Conservation (phyloP, 2,113 vertebrate genomes). For the Montifringilla adamsi region DNA sequence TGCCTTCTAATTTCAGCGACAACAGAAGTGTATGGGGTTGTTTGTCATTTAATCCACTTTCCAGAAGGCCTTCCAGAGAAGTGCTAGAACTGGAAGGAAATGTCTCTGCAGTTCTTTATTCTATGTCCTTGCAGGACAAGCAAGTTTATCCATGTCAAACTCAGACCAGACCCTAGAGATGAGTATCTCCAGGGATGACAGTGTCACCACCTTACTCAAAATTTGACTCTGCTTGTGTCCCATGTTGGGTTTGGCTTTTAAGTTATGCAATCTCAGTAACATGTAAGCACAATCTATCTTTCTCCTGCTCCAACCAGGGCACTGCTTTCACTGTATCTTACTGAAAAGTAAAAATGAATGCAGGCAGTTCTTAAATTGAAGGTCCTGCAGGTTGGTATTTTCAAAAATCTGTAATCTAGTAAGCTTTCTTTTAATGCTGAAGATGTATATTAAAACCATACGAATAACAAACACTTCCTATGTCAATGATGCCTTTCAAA, state of each 20-base stretch:
- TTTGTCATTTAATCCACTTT: not conserved
- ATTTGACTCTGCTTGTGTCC: not conserved
- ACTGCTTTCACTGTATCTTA: not conserved
- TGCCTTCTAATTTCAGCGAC: not conserved
- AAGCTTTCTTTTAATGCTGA: not conserved
- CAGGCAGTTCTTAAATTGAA: not conserved
- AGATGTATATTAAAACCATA: not conserved
- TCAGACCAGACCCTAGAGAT: not conserved
- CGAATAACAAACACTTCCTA: not conserved
- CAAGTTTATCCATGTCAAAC: not conserved
- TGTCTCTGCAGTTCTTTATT: not conserved
- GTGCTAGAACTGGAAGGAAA: not conserved
- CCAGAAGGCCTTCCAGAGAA: not conserved
- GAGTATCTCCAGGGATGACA: not conserved
- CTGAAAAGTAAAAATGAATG: not conserved
- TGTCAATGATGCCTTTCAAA: not conserved
- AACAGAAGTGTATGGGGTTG: not conserved
- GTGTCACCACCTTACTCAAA: not conserved
- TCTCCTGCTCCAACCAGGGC: not conserved
- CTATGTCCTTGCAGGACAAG: not conserved
- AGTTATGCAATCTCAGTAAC: not conserved
- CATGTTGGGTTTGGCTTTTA: not conserved
- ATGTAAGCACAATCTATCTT: not conserved
- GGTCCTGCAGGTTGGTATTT: not conserved
- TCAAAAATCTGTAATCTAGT: not conserved